Base-by-base conservation (phyloP, 2,113 vertebrate genomes). In the Trogon melanurus region DNA sequence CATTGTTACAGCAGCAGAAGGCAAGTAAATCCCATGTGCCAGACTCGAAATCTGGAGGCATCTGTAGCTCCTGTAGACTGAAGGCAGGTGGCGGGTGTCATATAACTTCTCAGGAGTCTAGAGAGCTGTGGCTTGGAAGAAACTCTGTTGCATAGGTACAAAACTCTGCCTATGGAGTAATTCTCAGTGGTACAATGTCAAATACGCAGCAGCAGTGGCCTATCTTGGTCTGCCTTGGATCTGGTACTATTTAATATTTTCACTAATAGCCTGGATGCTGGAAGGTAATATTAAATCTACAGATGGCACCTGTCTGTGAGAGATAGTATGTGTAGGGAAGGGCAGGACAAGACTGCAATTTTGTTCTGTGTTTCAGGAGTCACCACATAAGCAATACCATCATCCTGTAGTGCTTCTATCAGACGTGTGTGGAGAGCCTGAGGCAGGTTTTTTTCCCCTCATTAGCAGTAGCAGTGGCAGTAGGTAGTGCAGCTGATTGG, bases 351-450 rank as follows among this genome's bases (percentile, higher is more conserved):
- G 38, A 45, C 9, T 25, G 13, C 8, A 78, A 5, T 56, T 81
- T 71, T 64, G 17, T 62, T 58, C 18, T 75, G 6, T 44, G 20
- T 48, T 30, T 90, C 58, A 72, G 41, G 13, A 74, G 26, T 85
- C 19, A 67, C 14, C 0, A 0, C 11, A n/a, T 4, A 38, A 84
- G 14, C 45, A 73, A 47, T 16, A 10, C n/a, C 2, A 1, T 80
- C 26, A 34, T 50, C 19, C 20, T 7, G 3, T 16, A 36, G 25
- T 10, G 47, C 8, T 38, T 12, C 16, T 58, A 19, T 9, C 32
- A 4, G 4, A 29, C 0, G 1, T 32, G 20, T 34, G 23, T 41
- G 13, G 14, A 78, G 30, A 86, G 3, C 6, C 23, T 22, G 64
- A 60, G 13, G n/a, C 21, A 80, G 45, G 29, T 61, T 88, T 72